Evolutionary conservation across 2,113 vertebrate genomes (phyloP).

Genomic region (Thalassarche chlororhynchos): DNA sequence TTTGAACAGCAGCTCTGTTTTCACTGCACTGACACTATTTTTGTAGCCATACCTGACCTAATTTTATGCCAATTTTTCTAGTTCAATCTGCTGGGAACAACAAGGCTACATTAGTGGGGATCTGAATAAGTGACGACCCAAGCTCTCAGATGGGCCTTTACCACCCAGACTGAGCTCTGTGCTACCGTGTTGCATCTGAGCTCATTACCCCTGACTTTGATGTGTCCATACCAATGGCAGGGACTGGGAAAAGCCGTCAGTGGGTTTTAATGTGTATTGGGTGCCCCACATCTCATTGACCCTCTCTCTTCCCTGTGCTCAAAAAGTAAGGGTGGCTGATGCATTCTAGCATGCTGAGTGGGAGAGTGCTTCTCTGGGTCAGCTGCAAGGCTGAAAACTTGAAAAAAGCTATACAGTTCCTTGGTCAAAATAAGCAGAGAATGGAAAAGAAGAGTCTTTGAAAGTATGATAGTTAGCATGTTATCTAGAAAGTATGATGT

Average conservation of each 20-base stretch:
- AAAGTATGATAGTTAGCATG: background rate
- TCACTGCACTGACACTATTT: background rate
- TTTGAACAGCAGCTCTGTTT: background rate
- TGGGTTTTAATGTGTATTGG: background rate
- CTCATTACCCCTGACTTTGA: background rate
- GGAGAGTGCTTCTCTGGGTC: background rate
- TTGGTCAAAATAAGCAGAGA: background rate
- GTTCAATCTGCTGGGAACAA: background rate
- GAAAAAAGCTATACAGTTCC: background rate
- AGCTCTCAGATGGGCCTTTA: background rate
- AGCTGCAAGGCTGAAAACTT: background rate
- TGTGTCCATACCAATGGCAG: fast-evolving
- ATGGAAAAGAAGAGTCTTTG: background rate
- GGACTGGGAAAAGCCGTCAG: background rate
- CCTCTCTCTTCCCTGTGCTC: fast-evolving
- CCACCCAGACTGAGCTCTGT: background rate
- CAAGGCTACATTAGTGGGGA: background rate
- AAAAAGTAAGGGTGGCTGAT: background rate
- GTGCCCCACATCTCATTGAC: no score
- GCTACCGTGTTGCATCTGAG: background rate
- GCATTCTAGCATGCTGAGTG: background rate
- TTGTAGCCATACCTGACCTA: background rate
- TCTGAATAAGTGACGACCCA: background rate
- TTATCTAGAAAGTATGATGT: no score
- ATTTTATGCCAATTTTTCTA: background rate